phyloP scores from a whole-genome alignment of 92 coral and sea anemone species.

The Pocillopora meandrina region DNA sequence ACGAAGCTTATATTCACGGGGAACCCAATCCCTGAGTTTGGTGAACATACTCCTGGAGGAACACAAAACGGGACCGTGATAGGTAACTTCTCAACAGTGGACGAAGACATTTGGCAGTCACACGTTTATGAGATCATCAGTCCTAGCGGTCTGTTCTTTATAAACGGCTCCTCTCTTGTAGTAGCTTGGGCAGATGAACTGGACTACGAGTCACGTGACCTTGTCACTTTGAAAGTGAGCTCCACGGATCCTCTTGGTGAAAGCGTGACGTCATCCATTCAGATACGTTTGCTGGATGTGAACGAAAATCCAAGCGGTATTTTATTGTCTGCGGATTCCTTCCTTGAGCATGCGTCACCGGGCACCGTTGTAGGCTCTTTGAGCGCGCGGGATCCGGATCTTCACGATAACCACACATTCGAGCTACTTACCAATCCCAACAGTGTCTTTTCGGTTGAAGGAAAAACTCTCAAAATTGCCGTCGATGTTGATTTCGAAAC shows the following conservation, averaged over 20 bases:
- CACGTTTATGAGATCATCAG: conserved; percentile 57
- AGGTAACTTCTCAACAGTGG: conserved; percentile 60
- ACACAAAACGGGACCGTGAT: conserved; percentile 62
- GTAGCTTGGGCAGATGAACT: conserved; percentile 52
- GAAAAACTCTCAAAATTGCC: conserved; percentile 43
- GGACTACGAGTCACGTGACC: conserved; percentile 59
- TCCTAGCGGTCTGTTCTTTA: conserved; percentile 24
- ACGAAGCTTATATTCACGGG: conserved; percentile 44
- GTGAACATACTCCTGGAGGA: conserved; percentile 16
- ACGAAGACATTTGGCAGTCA: conserved; percentile 60
- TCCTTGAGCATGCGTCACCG: conserved; percentile 64
- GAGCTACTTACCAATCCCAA: conserved; percentile 44
- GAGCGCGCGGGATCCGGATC: conserved; percentile 73
- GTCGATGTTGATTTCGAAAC: conserved; percentile 58
- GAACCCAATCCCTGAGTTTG: conserved; percentile 46
- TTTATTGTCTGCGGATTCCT: conserved; percentile 57
- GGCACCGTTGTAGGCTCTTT: conserved; percentile 62
- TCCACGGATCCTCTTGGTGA: conserved; percentile 56
- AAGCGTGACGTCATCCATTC: conserved; percentile 54
- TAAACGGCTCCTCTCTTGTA: conserved; percentile 49
- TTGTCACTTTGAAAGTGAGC: conserved; percentile 49
- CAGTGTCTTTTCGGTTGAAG: conserved; percentile 40
- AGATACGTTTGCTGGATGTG: conserved; percentile 55
- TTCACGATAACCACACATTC: conserved; percentile 66
- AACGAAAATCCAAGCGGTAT: conserved; percentile 67